Percentiles rank a stretch among this genome's conserved stretches.
Conservation (phyloP, 2,797 vertebrate species). For the Lutjanus argentimaculatus region DNA sequence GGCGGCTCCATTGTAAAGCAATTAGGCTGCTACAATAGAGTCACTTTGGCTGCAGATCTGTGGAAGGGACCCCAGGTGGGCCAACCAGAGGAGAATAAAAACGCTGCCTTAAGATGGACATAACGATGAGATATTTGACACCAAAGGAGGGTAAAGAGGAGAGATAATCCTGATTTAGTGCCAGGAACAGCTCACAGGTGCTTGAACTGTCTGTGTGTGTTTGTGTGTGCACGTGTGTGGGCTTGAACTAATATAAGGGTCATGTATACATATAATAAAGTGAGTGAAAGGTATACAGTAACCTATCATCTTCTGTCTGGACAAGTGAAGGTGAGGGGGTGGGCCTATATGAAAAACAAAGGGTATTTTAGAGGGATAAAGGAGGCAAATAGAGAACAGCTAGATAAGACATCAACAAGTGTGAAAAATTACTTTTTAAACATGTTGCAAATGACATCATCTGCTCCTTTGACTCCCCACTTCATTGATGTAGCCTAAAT, state of each 20-base stretch:
- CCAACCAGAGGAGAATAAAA: slow-evolving; percentile 35
- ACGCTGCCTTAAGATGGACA: slow-evolving; percentile 34
- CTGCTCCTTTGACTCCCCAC: slow-evolving; percentile 8
- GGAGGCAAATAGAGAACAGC: neutral
- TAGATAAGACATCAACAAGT: neutral
- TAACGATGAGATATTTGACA: slow-evolving; percentile 40
- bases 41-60: slow-evolving; percentile 50
- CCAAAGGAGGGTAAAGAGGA: neutral
- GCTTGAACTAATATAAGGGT: neutral
- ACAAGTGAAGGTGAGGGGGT: neutral
- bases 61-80: slow-evolving; percentile 47
- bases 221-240: neutral
- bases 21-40: slow-evolving; percentile 67
- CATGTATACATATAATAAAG: neutral
- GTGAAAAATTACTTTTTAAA: slow-evolving; percentile 16
- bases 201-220: neutral
- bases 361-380: neutral
- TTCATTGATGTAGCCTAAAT: slow-evolving; percentile 11
- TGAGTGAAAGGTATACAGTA: neutral
- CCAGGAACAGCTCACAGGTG: neutral
- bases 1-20: slow-evolving; percentile 63
- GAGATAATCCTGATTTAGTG: neutral
- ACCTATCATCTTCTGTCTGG: slow-evolving; percentile 6
- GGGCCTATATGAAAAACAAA: slow-evolving; percentile 11
- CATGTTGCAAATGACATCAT: slow-evolving; percentile 2